Evolutionary conservation across 2,113 vertebrate genomes (phyloP), one percentile per base, ranked within the genome.

Genomic region (Podocnemis expansa): DNA sequence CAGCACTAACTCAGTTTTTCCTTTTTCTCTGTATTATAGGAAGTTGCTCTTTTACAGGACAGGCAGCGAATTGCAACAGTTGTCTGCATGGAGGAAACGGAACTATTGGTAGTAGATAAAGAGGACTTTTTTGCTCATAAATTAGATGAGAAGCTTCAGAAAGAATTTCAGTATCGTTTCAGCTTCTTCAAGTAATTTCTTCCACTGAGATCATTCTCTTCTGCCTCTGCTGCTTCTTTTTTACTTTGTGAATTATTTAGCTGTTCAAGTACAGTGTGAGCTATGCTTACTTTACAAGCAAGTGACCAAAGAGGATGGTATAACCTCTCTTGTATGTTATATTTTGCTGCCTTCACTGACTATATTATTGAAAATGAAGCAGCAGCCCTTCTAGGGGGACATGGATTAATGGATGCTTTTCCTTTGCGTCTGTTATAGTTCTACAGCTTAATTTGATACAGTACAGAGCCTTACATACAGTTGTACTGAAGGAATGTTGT

Each of bases 41-140:
- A 98, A 87, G 93, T 97, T 89, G 95, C 92, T 45, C 86, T 98
- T 24, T 90, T 98, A 67, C 97, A 82, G 75, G 56, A 89, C 41
- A 49, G 82, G 31, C n/a, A 60, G 63, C 95, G 92, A 93, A 91
- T 89, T 34, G 41, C 97, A 89, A 98, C 98, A 0, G 87, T 97
- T 63, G 93, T 97, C 88, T 98, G 96, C 75, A 91, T 97, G 97
- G 97, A 98, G 41, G 97, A 98, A 49, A 96, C 97, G 0, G 98
- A 98, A 85, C 82, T 98, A 5, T 95, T 98, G 82, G 97, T 98
- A 80, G 96, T 98, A 9, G 96, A 98, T 96, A 90, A 94, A 91
- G 94, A 97, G 25, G 96, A 98, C 38, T 98, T 98, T 88, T 89
- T 98, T 88, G 89, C 54, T 73, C 93, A 97, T 89, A 92, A 96